Evolutionary conservation across 1,140 invertebrate species (phyloP), one percentile per base, ranked within the genome.

Genomic region (Dreissena rostriformis): DNA sequence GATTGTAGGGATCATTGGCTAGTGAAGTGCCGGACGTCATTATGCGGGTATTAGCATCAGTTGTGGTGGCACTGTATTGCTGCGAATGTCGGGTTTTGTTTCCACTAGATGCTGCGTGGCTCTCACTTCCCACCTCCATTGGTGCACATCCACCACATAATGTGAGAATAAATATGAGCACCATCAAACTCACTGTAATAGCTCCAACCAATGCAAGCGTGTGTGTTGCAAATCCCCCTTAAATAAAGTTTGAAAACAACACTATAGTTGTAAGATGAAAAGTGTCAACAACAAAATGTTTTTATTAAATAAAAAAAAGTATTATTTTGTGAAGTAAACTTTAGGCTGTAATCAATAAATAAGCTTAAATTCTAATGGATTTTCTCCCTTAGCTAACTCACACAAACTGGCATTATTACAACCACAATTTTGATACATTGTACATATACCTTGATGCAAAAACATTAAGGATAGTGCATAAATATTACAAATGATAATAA

Each of bases 121-220:
- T 57, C 51, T 81, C 79, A 73, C 79, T 81, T 22, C 79, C 79
- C 1, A 81, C 79, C 51, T 81, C 79, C 79, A 81, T 81, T 8
- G 79, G 79, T 14, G 79, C 72, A 53, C 79, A 81, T 11, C 79
- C 79, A 39, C 79, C 79, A 81, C 79, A 81, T 22, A 81, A 53
- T 24, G 67, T 29, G 11, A 81, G 57, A 8, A 81, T 22, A 73
- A 72, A 65, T n/a, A 81, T 55, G n/a, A 81, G 15, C 15, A 72
- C 61, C 26, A 81, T 39, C 11, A 72, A 10, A 19, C 63, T 57
- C 11, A 73, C 22, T 29, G 22, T 26, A 29, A 73, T 24, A 65
- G 71, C 70, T 39, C 52, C 55, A 52, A 71, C 39, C 28, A 72
- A 29, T 51, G 24, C 53, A 4, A 79, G 15, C 28, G 76, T 53